A percentile compares a stretch with the other conserved stretches of the same genome.
Conservation (phyloP, 2,888 invertebrate genomes). For the Eustalomyia histrio region DNA sequence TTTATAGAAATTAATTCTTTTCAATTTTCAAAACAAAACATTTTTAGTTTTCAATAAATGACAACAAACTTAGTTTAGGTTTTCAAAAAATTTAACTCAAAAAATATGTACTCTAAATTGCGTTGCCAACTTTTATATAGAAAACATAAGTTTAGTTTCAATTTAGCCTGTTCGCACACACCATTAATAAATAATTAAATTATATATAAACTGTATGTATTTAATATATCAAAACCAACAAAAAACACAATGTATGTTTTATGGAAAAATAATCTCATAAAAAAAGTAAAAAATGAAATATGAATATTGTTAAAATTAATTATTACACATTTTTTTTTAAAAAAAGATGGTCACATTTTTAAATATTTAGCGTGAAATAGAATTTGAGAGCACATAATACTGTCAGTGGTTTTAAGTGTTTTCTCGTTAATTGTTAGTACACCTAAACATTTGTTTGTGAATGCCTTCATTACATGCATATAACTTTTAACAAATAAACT, state of each 20-base stretch:
- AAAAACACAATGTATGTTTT: background rate
- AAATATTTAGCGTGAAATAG: background rate
- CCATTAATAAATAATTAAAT: conserved; percentile 43
- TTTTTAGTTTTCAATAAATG: no score
- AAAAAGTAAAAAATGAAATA: conserved; percentile 14
- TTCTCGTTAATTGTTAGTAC: background rate
- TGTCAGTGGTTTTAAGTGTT: background rate
- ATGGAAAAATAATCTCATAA: background rate
- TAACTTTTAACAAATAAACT: background rate
- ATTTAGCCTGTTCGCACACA: no score
- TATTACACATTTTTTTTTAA: background rate
- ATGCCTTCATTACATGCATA: background rate
- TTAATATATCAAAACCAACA: background rate
- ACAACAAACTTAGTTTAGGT: no score
- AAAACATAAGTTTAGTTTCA: no score
- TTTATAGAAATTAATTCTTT: no score
- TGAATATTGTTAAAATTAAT: conserved; percentile 26
- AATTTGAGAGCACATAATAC: background rate
- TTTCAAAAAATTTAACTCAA: no score
- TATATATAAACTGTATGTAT: conserved; percentile 35
- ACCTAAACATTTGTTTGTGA: background rate
- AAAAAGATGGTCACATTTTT: background rate
- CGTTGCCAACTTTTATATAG: no score
- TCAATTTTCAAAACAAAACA: no score
- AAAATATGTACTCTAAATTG: no score